These are phyloP conservation scores for Falco concolor DNA, from an alignment of 2,797 vertebrate genomes.

Conservation along the genomic window DNA sequence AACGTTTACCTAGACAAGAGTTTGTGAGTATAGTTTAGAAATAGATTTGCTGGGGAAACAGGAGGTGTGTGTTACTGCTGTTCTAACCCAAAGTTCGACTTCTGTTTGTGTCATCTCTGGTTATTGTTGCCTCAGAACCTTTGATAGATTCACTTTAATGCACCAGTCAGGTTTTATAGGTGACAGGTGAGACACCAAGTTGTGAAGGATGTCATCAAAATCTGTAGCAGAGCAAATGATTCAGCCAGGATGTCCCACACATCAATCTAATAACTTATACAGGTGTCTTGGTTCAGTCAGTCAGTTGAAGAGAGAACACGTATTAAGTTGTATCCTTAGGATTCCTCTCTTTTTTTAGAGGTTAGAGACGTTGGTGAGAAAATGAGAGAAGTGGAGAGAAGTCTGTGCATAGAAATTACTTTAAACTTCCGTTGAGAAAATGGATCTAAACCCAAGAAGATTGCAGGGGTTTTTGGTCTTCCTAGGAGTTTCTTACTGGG, in stretches of 20 bases:
- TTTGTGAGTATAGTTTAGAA: background rate
- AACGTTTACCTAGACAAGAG: background rate
- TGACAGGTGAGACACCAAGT: background rate
- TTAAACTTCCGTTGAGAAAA: background rate
- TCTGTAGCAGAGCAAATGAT: background rate
- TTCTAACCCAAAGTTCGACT: background rate
- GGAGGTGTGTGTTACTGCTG: background rate
- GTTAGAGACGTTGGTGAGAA: background rate
- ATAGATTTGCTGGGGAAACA: background rate
- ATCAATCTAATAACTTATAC: background rate
- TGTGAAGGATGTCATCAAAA: background rate
- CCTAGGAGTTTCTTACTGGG: background rate
- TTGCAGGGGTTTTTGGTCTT: background rate
- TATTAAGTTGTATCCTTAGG: background rate
- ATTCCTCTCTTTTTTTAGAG: background rate
- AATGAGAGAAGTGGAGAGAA: background rate
- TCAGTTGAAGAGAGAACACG: background rate
- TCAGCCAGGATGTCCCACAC: background rate
- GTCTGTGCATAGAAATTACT: background rate
- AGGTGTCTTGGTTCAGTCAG: background rate
- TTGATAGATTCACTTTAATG: background rate
- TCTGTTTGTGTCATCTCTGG: background rate
- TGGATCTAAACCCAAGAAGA: background rate
- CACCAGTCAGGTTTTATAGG: background rate
- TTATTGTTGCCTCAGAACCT: background rate